phyloP scores from a whole-genome alignment of 2,797 vertebrate genomes.

The Anisognathus igniventris region DNA sequence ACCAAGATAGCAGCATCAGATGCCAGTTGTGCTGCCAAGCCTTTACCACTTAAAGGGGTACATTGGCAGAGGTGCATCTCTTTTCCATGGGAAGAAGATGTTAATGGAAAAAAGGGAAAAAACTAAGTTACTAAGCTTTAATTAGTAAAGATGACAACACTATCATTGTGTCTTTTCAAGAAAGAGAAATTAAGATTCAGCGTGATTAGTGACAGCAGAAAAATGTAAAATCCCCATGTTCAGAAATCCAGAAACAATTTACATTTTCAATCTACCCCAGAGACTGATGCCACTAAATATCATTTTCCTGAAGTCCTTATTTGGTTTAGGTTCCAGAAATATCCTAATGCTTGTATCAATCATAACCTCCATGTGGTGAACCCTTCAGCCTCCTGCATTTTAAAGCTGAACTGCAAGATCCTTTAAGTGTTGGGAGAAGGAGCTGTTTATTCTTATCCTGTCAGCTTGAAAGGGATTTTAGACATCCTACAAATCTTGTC shows the following conservation, averaged over 20 bases:
- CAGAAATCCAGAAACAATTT: background rate
- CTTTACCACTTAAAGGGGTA: background rate
- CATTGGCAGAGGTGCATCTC: background rate
- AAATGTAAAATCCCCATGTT: background rate
- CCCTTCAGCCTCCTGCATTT: background rate
- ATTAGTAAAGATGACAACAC: background rate
- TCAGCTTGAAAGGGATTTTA: conserved; percentile 8
- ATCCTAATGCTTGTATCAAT: background rate
- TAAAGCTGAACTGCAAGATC: background rate
- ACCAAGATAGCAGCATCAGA: background rate
- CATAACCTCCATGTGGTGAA: background rate
- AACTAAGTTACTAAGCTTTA: background rate
- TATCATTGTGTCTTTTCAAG: background rate
- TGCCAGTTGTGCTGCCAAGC: background rate
- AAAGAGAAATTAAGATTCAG: background rate
- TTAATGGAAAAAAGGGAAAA: background rate
- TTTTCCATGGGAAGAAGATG: background rate
- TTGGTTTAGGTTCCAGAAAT: background rate
- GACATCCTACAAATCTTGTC: background rate
- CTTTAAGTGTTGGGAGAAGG: background rate
- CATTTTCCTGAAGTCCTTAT: background rate
- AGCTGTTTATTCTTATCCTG: conserved; percentile 4
- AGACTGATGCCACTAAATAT: background rate
- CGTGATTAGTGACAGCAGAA: background rate
- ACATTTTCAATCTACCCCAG: background rate